Conservation (phyloP, 1,140 invertebrate species). For the Caenorhabditis tropicalis region DNA sequence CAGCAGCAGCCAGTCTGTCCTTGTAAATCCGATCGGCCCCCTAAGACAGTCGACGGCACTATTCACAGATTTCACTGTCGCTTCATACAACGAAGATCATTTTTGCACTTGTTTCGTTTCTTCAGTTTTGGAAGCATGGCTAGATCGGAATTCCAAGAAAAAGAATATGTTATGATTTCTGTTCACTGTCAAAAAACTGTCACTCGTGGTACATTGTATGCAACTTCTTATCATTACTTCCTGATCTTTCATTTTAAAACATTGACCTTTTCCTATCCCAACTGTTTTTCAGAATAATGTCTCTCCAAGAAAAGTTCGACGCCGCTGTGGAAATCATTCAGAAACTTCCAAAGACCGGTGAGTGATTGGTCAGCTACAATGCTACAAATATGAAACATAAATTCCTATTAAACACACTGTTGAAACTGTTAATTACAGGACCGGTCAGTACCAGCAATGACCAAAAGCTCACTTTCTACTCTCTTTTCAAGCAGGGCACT, state of each 20-base stretch:
- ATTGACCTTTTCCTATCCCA: too few species aligned
- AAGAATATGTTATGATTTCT: too few species aligned
- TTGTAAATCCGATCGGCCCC: constrained; percentile 25
- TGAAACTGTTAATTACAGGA: constrained; percentile 54
- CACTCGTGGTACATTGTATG: too few species aligned
- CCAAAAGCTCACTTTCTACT: constrained; percentile 69
- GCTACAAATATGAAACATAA: neutral
- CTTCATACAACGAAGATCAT: neutral
- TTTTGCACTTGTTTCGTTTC: neutral
- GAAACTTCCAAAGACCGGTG: constrained; percentile 70
- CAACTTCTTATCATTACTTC: neutral
- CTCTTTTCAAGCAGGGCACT: constrained; percentile 71
- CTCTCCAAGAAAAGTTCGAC: constrained; percentile 68
- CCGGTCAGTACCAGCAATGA: constrained; percentile 68
- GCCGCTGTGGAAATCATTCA: constrained; percentile 71
- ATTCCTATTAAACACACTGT: neutral
- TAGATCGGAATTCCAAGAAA: too few species aligned
- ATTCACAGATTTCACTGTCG: constrained; percentile 24
- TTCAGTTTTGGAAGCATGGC: neutral
- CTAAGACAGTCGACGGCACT: neutral
- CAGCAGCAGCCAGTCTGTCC: constrained; percentile 25
- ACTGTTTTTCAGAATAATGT: constrained; percentile 52
- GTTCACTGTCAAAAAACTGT: too few species aligned
- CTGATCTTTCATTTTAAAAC: neutral
- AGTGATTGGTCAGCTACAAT: neutral